Base-by-base conservation (phyloP, 2,888 invertebrate genomes). In the Epiblema foenella region DNA sequence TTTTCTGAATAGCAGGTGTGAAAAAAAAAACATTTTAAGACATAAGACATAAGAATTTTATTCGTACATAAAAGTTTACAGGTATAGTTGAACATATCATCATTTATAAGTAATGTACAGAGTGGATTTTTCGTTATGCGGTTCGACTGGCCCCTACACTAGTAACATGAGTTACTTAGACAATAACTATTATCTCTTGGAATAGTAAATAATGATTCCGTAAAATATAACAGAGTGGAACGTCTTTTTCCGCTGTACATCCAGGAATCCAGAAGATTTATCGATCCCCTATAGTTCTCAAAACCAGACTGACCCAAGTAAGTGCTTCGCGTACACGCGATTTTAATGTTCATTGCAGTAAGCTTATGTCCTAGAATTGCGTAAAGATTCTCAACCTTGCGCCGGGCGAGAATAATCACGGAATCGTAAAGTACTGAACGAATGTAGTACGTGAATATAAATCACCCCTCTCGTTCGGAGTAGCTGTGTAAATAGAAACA, bases 251-350 rank as follows among this genome's bases (percentile, higher is more conserved):
- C 46, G 46, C 46, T 46, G 46, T 7, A 46, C 46, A 46, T n/a
- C 46, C 46, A n/a, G n/a, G n/a, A 46, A 46, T 46, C 15, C n/a
- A 46, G 46, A 46, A 46, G 46, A 68, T 68, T 68, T 68, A 68
- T 60, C 29, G 52, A 54, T 68, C 49, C 39, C 37, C 33, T 42
- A 46, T 46, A 29, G 18, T 49, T 18, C 20, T 54, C 42, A 39
- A 18, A 51, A 51, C 51, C 17, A 51, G 18, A 51, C 18, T 17
- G 18, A 9, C 46, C 8, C 46, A 46, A 46, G n/a, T 46, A 8
- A 46, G n/a, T 46, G 1, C 46, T 8, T 1, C 12, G 46, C 8
- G 15, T 46, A 46, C 51, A 18, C 18, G 51, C 51, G 11, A 51
- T 51, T 51, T 9, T 51, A 51, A 17, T 8, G 10, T 11, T 51